Evolutionary conservation across 2,888 invertebrate species (phyloP).

Genomic region (Hypomecis punctinalis): DNA sequence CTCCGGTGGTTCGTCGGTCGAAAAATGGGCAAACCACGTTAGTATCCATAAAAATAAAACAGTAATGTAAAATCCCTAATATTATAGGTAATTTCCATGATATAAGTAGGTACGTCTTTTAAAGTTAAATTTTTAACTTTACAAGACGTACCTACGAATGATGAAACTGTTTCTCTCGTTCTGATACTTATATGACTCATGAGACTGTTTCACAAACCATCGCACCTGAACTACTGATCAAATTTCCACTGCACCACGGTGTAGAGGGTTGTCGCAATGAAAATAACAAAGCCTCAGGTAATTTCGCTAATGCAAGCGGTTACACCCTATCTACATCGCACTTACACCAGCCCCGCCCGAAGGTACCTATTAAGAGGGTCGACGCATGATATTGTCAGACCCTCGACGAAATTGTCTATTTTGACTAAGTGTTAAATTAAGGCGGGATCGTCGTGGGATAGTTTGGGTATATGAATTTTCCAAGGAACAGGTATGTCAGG

Average conservation of each 20-base stretch:
- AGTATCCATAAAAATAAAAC: too few species aligned
- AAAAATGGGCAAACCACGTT: too few species aligned
- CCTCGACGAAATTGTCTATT: slow-evolving; percentile 70
- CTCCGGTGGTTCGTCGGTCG: too few species aligned
- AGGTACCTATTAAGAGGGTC: slow-evolving; percentile 80
- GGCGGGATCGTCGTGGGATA: slow-evolving; percentile 51
- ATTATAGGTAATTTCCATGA: too few species aligned
- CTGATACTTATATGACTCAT: too few species aligned
- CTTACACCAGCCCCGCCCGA: slow-evolving; percentile 69
- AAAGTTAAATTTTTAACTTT: too few species aligned
- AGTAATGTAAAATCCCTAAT: too few species aligned
- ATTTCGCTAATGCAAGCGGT: slow-evolving; percentile 85
- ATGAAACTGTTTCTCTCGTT: too few species aligned
- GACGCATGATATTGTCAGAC: slow-evolving; percentile 69
- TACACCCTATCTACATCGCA: slow-evolving; percentile 80
- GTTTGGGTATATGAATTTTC: slow-evolving; percentile 51
- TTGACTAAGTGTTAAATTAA: slow-evolving; percentile 75
- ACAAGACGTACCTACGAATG: too few species aligned
- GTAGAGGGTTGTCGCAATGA: slow-evolving; percentile 76
- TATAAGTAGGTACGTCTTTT: too few species aligned
- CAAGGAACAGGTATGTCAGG: slow-evolving; percentile 42
- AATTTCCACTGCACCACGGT: slow-evolving; percentile 9
- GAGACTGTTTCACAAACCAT: neutral
- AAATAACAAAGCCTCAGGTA: slow-evolving; percentile 83
- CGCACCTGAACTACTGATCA: slow-evolving; percentile 13